Percentiles rank a stretch among this genome's conserved stretches.
phyloP scores from a whole-genome alignment of 2,797 vertebrate genomes.

The Dromococcyx pavoninus region DNA sequence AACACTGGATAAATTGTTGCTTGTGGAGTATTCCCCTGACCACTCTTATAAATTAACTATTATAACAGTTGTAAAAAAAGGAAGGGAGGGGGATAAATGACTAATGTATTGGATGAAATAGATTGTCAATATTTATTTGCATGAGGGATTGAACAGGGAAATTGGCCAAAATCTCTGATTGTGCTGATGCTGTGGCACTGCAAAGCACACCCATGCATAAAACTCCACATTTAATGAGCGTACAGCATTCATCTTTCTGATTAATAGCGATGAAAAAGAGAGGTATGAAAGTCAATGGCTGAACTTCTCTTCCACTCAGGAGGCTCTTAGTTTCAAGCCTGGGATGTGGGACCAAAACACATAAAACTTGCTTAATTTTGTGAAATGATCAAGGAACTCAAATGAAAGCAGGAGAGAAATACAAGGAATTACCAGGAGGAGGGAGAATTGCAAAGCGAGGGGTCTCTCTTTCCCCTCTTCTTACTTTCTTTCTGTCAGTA shows the following conservation, averaged over 20 bases:
- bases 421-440: neutral
- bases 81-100: neutral
- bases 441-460: neutral
- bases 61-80: neutral
- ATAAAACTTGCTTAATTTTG: neutral
- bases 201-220: neutral
- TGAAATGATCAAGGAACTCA: neutral
- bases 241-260: neutral
- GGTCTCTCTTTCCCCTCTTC: neutral
- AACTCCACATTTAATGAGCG: neutral
- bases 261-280: neutral
- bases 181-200: neutral
- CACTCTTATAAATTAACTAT: neutral
- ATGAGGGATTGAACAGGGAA: neutral
- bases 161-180: neutral
- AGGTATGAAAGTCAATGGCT: neutral
- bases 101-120: neutral
- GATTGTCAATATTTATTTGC: constrained; percentile 35
- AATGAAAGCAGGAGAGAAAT: neutral
- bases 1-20: neutral
- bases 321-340: neutral
- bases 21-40: neutral
- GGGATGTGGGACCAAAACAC: neutral
- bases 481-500: neutral
- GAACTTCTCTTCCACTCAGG: neutral